Conservation (phyloP, 2,797 vertebrate species). For the Luscinia megarhynchos region DNA sequence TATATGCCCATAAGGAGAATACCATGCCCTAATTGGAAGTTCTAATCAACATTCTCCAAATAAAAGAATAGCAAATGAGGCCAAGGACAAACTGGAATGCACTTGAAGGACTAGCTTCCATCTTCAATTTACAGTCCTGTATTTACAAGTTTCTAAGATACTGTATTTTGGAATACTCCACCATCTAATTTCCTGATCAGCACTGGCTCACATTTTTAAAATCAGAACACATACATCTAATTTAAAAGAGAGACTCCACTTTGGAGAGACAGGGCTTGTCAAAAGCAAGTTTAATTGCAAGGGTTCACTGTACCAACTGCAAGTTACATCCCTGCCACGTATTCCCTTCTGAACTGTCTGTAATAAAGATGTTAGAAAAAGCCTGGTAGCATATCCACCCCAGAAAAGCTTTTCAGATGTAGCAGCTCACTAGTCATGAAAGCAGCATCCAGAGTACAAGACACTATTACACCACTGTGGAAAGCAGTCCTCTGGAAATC, state of each 20-base stretch:
- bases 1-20: conserved; percentile 27
- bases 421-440: neutral
- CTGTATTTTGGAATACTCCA: neutral
- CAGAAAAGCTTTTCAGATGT: neutral
- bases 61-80: conserved; percentile 33
- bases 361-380: neutral
- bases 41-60: conserved; percentile 31
- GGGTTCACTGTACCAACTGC: neutral
- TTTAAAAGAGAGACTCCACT: neutral
- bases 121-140: neutral
- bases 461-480: neutral
- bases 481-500: neutral
- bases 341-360: neutral
- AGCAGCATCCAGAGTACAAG: neutral
- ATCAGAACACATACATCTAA: neutral
- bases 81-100: conserved; percentile 41
- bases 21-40: conserved; percentile 46
- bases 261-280: neutral
- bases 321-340: neutral
- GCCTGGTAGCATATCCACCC: neutral
- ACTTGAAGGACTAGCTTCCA: neutral
- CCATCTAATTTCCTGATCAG: neutral
- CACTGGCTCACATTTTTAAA: neutral
- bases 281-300: neutral
- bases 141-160: neutral